Conservation (phyloP, 2,113 vertebrate species). For the Agapornis roseicollis region DNA sequence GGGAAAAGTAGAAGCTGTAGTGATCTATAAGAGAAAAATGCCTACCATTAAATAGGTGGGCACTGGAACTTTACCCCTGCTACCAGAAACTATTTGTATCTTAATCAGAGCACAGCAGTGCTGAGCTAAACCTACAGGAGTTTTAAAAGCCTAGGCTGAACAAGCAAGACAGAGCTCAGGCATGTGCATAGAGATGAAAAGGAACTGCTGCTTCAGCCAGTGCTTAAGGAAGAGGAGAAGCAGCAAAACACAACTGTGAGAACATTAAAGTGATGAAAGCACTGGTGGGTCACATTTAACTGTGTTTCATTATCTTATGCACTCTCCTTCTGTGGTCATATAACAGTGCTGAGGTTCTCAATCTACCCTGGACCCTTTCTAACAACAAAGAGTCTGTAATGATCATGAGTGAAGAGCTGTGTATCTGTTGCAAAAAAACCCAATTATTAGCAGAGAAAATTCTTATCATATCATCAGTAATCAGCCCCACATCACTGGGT, state of each 20-base stretch:
- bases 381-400: background rate
- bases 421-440: background rate
- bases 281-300: background rate
- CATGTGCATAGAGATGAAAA: background rate
- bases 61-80: background rate
- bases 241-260: background rate
- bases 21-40: background rate
- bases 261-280: background rate
- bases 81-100: background rate
- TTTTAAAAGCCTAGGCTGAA: background rate
- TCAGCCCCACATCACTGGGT: background rate
- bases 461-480: background rate
- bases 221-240: background rate
- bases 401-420: background rate
- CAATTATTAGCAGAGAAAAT: background rate
- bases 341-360: accelerated
- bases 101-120: background rate
- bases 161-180: background rate
- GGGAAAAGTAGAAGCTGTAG: background rate
- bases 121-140: background rate
- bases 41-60: background rate
- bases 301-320: background rate
- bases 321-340: background rate
- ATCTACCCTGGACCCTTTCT: background rate
- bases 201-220: background rate